Conservation (phyloP, 2,888 invertebrate species). For the Ennomos quercinarius region DNA sequence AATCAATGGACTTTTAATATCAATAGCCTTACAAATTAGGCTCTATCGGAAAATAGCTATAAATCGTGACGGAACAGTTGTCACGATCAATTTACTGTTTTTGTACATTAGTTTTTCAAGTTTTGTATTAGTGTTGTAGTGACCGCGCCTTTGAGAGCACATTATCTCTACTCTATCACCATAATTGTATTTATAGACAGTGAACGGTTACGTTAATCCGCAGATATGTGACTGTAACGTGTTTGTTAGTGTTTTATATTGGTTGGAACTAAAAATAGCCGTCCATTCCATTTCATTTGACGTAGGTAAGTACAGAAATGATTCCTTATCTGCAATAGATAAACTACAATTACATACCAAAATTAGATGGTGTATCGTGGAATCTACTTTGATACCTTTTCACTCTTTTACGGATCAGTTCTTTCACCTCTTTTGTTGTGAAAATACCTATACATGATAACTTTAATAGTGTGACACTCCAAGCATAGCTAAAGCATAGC, state of each 20-base stretch:
- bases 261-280: slow-evolving; percentile 20
- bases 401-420: slow-evolving; percentile 7
- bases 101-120: slow-evolving; percentile 29
- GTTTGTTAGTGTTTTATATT: slow-evolving; percentile 32
- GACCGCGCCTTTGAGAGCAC: slow-evolving; percentile 33
- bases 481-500: no score
- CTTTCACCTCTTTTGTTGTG: slow-evolving; percentile 5
- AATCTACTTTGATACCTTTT: slow-evolving; percentile 10
- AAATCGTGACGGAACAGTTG: slow-evolving; percentile 71
- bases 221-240: slow-evolving; percentile 48
- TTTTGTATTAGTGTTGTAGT: slow-evolving; percentile 28
- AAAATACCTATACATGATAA: slow-evolving; percentile 4
- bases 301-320: slow-evolving; percentile 32
- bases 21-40: slow-evolving; percentile 35
- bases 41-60: slow-evolving; percentile 61
- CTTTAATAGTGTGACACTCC: neutral
- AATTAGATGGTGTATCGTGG: slow-evolving; percentile 5
- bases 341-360: slow-evolving; percentile 14
- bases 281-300: slow-evolving; percentile 25
- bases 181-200: slow-evolving; percentile 6
- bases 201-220: slow-evolving; percentile 32
- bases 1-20: slow-evolving; percentile 26
- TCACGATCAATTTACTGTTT: slow-evolving; percentile 50
- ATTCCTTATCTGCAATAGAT: slow-evolving; percentile 24
- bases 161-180: neutral